Evolutionary conservation across 2,888 invertebrate genomes (phyloP), one percentile per base, ranked within the genome.

Genomic region (Apotomis betuletana): DNA sequence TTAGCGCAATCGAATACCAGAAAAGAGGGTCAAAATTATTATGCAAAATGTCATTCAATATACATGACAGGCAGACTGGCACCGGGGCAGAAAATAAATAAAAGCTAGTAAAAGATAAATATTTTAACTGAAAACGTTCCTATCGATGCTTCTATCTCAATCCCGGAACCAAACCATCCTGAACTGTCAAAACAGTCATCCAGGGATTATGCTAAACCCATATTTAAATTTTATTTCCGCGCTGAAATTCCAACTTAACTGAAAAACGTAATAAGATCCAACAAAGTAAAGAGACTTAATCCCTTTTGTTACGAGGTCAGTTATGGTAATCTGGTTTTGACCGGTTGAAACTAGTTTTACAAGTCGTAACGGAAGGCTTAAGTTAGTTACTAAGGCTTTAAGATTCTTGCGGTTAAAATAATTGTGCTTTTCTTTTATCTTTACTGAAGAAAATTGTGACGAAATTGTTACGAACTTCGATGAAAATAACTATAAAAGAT

Each of bases 191-290:
- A 58, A 58, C 58, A 58, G 58, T 38, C 36, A 9, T 49, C 49
- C 9, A 12, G n/a, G 58, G 58, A 58, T 38, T 58, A 58, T 58
- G 58, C 38, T 58, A 58, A 58, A 38, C 38, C 38, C 5, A n/a
- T 38, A 58, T 58, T 58, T 38, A 57, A 12, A 57, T 58, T 58
- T 58, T 38, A 58, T 58, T 58, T 38, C n/a, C 38, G 12, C 38
- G 12, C 38, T 58, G 58, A 36, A 58, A 58, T 38, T 38, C 38
- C n/a, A 38, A 38, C 10, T 12, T n/a, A 41, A 41, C 49, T 9
- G 8, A 49, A 49, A 49, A 49, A 49, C 8, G 49, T 49, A 49
- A 9, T 9, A 49, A 49, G 10, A 10, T 6, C 49, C 49, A 9
- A 2, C 49, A 3, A 9, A 49, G 9, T 9, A 10, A 49, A 12